phyloP scores from a whole-genome alignment of 2,797 vertebrate species.

The Squalus acanthias region DNA sequence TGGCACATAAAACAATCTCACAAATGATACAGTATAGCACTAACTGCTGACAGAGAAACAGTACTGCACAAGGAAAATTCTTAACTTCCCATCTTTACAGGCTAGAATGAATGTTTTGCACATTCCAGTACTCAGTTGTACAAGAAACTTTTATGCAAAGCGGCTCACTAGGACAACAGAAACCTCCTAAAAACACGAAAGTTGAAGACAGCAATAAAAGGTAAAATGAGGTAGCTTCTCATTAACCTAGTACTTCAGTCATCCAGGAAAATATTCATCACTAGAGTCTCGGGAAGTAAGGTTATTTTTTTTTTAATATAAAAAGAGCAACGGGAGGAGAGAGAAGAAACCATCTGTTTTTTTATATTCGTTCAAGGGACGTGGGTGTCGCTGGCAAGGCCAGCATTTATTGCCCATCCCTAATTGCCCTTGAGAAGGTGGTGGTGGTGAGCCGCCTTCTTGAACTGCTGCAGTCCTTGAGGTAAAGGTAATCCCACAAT shows the following conservation, averaged over 20 bases:
- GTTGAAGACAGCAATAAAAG: background rate
- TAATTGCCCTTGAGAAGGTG: too few species aligned
- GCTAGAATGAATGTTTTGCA: background rate
- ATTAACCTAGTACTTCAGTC: background rate
- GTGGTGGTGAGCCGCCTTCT: too few species aligned
- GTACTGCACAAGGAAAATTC: background rate
- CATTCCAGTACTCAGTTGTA: background rate
- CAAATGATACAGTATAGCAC: background rate
- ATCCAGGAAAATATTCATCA: background rate
- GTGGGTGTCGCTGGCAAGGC: too few species aligned
- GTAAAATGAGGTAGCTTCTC: background rate
- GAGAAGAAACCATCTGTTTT: background rate
- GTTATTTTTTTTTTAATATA: background rate
- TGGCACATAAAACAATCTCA: background rate
- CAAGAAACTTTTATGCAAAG: background rate
- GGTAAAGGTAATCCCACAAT: too few species aligned
- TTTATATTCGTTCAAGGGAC: background rate
- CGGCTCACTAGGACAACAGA: background rate
- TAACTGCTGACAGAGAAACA: background rate
- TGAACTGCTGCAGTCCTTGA: too few species aligned
- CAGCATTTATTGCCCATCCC: too few species aligned
- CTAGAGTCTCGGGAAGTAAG: background rate
- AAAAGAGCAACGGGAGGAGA: background rate
- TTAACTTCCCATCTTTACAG: background rate
- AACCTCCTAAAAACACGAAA: background rate